phyloP scores from a whole-genome alignment of 1,140 invertebrate species.

The Odontomachus brunneus region DNA sequence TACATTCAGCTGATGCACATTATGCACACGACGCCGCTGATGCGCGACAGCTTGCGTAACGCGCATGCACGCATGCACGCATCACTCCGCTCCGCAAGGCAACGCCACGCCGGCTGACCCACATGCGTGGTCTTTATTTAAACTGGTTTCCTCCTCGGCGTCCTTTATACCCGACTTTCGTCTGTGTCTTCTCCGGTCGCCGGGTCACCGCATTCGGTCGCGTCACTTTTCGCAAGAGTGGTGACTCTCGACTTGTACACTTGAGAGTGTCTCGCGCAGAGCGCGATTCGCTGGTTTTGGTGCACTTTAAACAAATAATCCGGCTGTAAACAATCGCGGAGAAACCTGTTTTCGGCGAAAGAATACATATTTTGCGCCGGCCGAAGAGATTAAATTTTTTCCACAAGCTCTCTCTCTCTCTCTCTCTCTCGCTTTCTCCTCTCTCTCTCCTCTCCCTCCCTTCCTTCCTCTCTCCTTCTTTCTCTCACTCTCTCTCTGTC shows the following conservation, averaged over 20 bases:
- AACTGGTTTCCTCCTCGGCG: constrained; percentile 82
- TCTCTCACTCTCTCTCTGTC: too few relatives aligned
- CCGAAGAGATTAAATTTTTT: too few relatives aligned
- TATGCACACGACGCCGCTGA: constrained; percentile 58
- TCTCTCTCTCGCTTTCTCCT: too few relatives aligned
- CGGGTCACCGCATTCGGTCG: constrained; percentile 44
- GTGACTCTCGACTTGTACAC: constrained; percentile 9
- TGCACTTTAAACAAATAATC: too few relatives aligned
- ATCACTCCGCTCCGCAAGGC: constrained; percentile 72
- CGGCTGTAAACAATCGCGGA: neutral
- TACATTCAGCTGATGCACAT: constrained; percentile 50
- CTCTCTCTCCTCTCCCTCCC: too few relatives aligned
- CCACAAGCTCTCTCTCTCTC: too few relatives aligned
- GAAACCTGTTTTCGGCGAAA: neutral
- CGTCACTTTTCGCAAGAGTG: constrained; percentile 31
- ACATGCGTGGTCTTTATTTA: constrained; percentile 85
- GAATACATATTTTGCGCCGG: too few relatives aligned
- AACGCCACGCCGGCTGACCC: constrained; percentile 83
- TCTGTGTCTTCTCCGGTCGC: constrained; percentile 59
- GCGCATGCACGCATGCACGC: constrained; percentile 68
- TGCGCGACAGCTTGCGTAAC: constrained; percentile 78
- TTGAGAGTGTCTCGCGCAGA: neutral
- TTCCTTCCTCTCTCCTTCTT: too few relatives aligned
- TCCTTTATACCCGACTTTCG: constrained; percentile 83
- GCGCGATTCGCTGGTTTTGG: neutral